Percentiles rank a stretch among this genome's conserved stretches.
Conservation (phyloP, 2,888 invertebrate species). For the Branchellion lobata region DNA sequence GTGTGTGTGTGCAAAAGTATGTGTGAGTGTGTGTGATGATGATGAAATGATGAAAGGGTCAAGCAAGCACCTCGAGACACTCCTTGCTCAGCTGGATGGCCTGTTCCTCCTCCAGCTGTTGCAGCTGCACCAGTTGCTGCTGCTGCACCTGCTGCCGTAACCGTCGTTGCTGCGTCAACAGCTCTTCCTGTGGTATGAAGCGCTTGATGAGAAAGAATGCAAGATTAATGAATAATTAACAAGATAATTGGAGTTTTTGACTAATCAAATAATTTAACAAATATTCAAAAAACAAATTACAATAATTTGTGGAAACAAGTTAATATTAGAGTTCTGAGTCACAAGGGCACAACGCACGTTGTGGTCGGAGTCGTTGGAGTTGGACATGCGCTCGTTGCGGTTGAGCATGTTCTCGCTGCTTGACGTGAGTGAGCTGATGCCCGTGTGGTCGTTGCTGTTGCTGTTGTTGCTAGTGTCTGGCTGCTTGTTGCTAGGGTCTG, state of each 20-base stretch:
- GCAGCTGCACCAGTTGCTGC: conserved; percentile 48
- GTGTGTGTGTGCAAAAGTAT: no score
- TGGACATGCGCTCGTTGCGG: not conserved
- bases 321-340: not conserved
- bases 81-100: conserved; percentile 76
- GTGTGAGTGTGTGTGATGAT: not conserved
- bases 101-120: conserved; percentile 57
- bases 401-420: not conserved
- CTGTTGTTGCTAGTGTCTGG: not conserved
- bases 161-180: not conserved
- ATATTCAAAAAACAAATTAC: no score
- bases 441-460: conserved; percentile 3
- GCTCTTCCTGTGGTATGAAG: not conserved
- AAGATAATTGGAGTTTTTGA: no score
- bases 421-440: not conserved
- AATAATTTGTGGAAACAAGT: no score
- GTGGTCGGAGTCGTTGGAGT: conserved; percentile 1
- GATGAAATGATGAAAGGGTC: not conserved
- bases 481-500: no score
- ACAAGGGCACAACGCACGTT: not conserved
- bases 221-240: no score
- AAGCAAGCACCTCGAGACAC: conserved; percentile 76
- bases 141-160: not conserved
- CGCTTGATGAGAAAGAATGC: no score
- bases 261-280: no score